Base-by-base conservation (phyloP, 2,888 invertebrate species). In the Drosophila bunnanda region DNA sequence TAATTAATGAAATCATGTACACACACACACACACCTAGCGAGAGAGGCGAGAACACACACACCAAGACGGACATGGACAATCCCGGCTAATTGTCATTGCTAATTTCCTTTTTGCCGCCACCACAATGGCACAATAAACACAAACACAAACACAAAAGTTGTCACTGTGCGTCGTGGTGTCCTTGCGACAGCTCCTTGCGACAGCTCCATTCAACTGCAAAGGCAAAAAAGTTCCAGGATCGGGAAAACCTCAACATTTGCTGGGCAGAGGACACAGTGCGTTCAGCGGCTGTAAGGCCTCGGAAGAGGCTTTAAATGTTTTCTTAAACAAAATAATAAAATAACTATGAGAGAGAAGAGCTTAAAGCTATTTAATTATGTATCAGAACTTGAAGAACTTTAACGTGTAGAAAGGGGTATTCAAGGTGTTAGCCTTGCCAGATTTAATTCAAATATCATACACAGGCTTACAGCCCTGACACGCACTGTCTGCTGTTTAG, bases 1-100 rank as follows among this genome's bases (percentile, higher is more conserved):
- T 82, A 85, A 85, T 85, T 85, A 82, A 75, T 79, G 77, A 79
- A 82, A 77, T 66, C 86, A 75, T 75, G 48, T 60, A 59, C 70
- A 69, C 76, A 71, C 77, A 15, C 58, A 62, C 62, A 32, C 50
- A 17, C 48, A 38, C 34, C 13, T n/a, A 20, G 41, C 1, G 22
- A 8, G 43, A 22, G 13, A 8, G 20, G 7, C n/a, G 41, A 13
- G 8, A 3, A 12, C 15, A 48, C 41, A 30, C n/a, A 39, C 67
- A 43, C 25, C 41, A 36, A 32, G 62, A 56, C 54, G 56, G 55
- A 58, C 75, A 73, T 55, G 67, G 67, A 52, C 68, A 74, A 73
- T 73, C 75, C 59, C 74, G 67, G 56, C 79, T 77, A 84, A 81
- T 82, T 87, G 73, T 72, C 77, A 71, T 77, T 73, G 75, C 72